Conservation (phyloP, 30 jellyfish, hydroid and myxozoan genomes). For the Aurelia aurita complex sp. Pacific region DNA sequence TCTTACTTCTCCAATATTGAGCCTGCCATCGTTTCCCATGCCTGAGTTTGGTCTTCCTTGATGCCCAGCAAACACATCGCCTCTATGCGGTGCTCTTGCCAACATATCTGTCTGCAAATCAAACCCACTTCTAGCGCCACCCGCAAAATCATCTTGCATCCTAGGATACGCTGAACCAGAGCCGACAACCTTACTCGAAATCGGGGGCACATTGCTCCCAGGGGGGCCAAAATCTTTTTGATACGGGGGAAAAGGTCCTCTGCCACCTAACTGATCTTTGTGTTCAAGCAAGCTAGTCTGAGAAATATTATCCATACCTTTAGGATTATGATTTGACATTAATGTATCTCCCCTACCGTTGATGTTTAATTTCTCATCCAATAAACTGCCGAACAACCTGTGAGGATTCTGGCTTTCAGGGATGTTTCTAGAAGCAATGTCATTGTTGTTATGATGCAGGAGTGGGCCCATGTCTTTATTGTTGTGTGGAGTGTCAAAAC, state of each 20-base stretch:
- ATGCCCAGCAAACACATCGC: too few species aligned
- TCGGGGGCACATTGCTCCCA: neutral
- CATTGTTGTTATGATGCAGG: too few species aligned
- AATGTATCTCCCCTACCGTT: neutral
- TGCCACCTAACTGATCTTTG: neutral
- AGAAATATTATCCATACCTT: neutral
- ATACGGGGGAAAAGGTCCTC: neutral
- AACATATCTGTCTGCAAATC: neutral
- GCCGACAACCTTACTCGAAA: neutral
- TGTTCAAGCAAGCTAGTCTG: neutral
- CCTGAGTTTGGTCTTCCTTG: too few species aligned
- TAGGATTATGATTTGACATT: neutral
- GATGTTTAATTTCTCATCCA: constrained; percentile 6
- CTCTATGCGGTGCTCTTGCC: too few species aligned
- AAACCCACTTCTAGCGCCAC: neutral
- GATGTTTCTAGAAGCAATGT: too few species aligned
- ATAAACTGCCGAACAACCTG: constrained; percentile 1
- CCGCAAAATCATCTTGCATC: constrained; percentile 8
- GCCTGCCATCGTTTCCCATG: too few species aligned
- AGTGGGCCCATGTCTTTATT: too few species aligned
- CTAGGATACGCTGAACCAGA: constrained; percentile 27
- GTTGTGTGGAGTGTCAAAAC: neutral
- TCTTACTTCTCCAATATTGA: too few species aligned
- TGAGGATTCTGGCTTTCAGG: neutral
- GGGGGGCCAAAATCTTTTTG: constrained; percentile 27